Base-by-base conservation (phyloP, 2,797 vertebrate species). In the Hoplostethus mediterraneus region DNA sequence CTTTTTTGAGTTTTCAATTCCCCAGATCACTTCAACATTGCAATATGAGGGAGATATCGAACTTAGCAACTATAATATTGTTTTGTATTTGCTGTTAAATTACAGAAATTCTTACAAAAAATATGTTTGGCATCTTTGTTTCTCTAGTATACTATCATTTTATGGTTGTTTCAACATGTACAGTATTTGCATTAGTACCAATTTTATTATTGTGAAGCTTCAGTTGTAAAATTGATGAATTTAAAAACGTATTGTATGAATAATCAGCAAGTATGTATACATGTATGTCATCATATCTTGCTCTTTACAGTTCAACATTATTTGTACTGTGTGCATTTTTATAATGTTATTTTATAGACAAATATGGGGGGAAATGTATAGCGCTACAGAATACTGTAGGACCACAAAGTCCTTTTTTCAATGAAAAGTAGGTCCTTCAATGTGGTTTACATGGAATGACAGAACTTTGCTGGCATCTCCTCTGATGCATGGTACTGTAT, bases 331-430 rank as follows among this genome's bases (percentile, higher is more conserved):
- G 96, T 97, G 94, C 92, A 95, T 95, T 95, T 98, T 98, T 99
- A 97, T 97, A 97, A 97, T 97, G 96, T 98, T 97, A 96, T 99
- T 99, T 99, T 98, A 96, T 99, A 98, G 96, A 97, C 90, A 90
- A 90, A 89, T 91, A 89, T 77, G 67, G 87, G 76, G 55, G 62
- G 73, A 87, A 84, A 85, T 92, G 90, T 94, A 87, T 70, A 94
- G 87, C 71, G 96, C 94, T 96, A 95, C 94, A 95, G 94, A 97
- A 95, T 97, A 97, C 95, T 97, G 96, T 97, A 93, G 95, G 97
- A 95, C 95, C 95, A 95, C 94, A 83, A 93, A 83, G 87, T 93
- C 80, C 78, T 90, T 93, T 96, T 95, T 92, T 75, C 89, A 95
- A 95, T 96, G 94, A 96, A 96, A 95, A 94, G 94, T 96, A 94